These are phyloP conservation scores for Mnemiopsis leidyi DNA, from an alignment of 37 sponge, comb jelly and placozoan species.

Conservation along the genomic window DNA sequence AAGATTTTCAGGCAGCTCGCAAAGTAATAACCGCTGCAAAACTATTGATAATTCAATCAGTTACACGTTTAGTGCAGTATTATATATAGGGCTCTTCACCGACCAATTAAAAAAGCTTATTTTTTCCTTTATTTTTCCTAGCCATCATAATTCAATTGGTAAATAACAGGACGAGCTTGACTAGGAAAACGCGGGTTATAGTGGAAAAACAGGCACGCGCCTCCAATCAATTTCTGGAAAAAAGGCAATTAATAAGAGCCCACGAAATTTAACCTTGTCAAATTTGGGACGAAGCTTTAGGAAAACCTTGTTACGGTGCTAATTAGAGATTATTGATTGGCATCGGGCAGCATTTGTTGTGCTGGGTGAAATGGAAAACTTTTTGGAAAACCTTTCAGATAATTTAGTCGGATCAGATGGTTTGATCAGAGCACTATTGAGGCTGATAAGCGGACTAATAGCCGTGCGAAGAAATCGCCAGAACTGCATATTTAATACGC, in stretches of 20 bases:
- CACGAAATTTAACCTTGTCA: neutral
- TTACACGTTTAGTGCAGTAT: neutral
- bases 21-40: neutral
- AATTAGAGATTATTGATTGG: neutral
- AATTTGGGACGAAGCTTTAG: neutral
- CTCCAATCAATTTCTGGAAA: neutral
- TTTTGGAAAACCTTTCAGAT: too few species aligned
- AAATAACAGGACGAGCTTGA: neutral
- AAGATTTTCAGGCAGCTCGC: neutral
- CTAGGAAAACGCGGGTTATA: neutral
- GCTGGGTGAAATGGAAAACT: neutral
- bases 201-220: neutral
- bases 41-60: neutral
- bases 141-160: neutral
- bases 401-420: too few species aligned
- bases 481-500: too few species aligned
- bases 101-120: neutral
- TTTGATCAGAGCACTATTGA: neutral
- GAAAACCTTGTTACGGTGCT: neutral
- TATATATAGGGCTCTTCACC: neutral
- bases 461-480: neutral
- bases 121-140: neutral
- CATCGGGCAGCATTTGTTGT: neutral
- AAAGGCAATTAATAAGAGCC: neutral
- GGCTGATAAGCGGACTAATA: neutral